Evolutionary conservation across 1,140 invertebrate species (phyloP).

Genomic region (Drosophila triauraria): DNA sequence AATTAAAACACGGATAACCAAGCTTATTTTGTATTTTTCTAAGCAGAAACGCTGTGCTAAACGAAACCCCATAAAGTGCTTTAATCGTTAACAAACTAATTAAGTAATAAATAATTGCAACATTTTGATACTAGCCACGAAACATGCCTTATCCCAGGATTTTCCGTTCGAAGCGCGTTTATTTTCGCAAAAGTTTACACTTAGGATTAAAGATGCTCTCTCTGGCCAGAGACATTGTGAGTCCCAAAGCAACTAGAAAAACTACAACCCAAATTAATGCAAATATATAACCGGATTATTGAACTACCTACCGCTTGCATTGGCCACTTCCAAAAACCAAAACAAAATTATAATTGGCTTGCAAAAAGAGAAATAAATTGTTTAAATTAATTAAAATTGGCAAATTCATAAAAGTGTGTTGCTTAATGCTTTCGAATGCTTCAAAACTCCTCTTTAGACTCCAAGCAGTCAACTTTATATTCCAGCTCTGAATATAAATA

Average conservation of each 20-base stretch:
- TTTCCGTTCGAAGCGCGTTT: constrained; percentile 65
- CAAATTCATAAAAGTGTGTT: constrained; percentile 45
- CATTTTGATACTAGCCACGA: constrained; percentile 49
- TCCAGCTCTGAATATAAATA: constrained; percentile 10
- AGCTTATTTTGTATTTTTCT: constrained; percentile 59
- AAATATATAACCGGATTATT: constrained; percentile 27
- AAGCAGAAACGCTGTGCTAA: constrained; percentile 60
- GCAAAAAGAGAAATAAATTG: constrained; percentile 11
- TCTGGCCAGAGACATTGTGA: constrained; percentile 83
- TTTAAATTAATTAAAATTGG: constrained; percentile 59
- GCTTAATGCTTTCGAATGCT: constrained; percentile 64
- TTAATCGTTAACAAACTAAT: constrained; percentile 60
- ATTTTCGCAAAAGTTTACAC: constrained; percentile 72
- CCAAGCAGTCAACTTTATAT: constrained; percentile 30
- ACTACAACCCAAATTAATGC: constrained; percentile 22
- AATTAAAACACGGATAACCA: constrained; percentile 25
- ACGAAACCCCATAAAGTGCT: constrained; percentile 50
- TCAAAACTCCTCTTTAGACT: constrained; percentile 14
- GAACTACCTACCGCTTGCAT: constrained; percentile 50
- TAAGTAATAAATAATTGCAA: constrained; percentile 52
- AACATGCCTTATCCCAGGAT: constrained; percentile 54
- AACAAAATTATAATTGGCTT: constrained; percentile 42
- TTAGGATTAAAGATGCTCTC: constrained; percentile 80
- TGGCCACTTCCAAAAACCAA: constrained; percentile 36
- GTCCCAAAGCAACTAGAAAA: constrained; percentile 51